A percentile compares a stretch with the other conserved stretches of the same genome.
phyloP scores from a whole-genome alignment of 2,888 invertebrate species.

The Hyalella azteca region DNA sequence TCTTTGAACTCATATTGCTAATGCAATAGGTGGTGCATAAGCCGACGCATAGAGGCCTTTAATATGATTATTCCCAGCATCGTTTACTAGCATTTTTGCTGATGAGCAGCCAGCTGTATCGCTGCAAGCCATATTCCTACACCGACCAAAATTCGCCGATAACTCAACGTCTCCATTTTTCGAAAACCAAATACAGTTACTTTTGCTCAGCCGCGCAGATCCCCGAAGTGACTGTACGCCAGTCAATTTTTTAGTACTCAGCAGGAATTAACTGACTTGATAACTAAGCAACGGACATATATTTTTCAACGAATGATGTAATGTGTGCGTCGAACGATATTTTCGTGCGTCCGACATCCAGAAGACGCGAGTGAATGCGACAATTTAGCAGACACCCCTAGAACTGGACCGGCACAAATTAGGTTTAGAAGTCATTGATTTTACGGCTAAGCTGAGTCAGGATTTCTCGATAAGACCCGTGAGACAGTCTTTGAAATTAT shows the following conservation, averaged over 20 bases:
- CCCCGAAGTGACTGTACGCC: too few relatives aligned
- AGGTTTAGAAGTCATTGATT: constrained; percentile 37
- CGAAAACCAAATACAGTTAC: not conserved
- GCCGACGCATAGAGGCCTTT: not conserved
- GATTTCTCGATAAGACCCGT: constrained; percentile 36
- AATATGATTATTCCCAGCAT: not conserved
- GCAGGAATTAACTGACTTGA: too few relatives aligned
- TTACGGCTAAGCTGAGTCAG: constrained; percentile 35
- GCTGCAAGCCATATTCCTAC: not conserved
- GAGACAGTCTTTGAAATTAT: constrained; percentile 36
- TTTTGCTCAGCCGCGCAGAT: not conserved
- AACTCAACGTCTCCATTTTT: not conserved
- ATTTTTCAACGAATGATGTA: too few relatives aligned
- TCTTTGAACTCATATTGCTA: too few relatives aligned
- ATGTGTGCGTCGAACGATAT: too few relatives aligned
- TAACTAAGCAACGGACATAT: too few relatives aligned
- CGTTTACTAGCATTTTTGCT: not conserved
- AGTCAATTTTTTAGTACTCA: too few relatives aligned
- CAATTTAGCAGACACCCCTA: constrained; percentile 32
- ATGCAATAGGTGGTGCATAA: too few relatives aligned
- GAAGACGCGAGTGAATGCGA: constrained; percentile 6
- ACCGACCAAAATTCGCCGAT: too few relatives aligned
- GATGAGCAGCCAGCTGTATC: not conserved
- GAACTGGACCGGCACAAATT: constrained; percentile 36
- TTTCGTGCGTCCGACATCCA: constrained; percentile 8